These are phyloP conservation scores for Pipistrellus kuhlii DNA, from an alignment of 2,797 vertebrate species.

Conservation along the genomic window DNA sequence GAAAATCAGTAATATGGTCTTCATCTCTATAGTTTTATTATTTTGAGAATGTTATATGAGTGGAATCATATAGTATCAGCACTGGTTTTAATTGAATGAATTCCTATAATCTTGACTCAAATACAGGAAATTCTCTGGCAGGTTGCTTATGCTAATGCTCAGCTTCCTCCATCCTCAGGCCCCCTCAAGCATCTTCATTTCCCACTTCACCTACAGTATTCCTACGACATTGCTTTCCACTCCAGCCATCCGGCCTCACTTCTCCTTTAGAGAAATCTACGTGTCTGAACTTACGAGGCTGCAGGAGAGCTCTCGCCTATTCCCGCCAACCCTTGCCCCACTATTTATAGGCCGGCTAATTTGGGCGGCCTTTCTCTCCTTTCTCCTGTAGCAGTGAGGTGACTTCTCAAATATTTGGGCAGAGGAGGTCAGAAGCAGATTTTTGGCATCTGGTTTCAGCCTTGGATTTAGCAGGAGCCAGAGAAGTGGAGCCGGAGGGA, in stretches of 20 bases:
- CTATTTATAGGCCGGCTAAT: conserved; percentile 84
- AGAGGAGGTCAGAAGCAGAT: conserved; percentile 77
- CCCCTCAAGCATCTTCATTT: background rate
- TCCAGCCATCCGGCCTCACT: background rate
- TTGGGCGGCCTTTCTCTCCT: conserved; percentile 73
- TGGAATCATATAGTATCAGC: background rate
- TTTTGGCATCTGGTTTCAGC: conserved; percentile 74
- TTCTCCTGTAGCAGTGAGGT: conserved; percentile 78
- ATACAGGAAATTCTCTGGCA: background rate
- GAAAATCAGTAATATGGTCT: background rate
- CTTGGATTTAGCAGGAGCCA: conserved; percentile 61
- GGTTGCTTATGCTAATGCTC: background rate
- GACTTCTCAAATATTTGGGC: conserved; percentile 82
- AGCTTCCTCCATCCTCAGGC: background rate
- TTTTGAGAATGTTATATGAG: conserved; percentile 22
- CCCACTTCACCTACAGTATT: background rate
- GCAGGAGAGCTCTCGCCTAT: conserved; percentile 4
- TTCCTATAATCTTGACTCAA: conserved; percentile 11
- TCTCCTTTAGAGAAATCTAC: conserved; percentile 28
- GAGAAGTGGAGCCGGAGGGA: background rate
- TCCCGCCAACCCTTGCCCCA: conserved; percentile 17
- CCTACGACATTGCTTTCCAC: background rate
- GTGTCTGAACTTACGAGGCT: conserved; percentile 68
- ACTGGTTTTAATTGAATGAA: too few species aligned
- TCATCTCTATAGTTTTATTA: background rate